Base-by-base conservation (phyloP, 2,888 invertebrate species). In the Hypercompe scribonia region DNA sequence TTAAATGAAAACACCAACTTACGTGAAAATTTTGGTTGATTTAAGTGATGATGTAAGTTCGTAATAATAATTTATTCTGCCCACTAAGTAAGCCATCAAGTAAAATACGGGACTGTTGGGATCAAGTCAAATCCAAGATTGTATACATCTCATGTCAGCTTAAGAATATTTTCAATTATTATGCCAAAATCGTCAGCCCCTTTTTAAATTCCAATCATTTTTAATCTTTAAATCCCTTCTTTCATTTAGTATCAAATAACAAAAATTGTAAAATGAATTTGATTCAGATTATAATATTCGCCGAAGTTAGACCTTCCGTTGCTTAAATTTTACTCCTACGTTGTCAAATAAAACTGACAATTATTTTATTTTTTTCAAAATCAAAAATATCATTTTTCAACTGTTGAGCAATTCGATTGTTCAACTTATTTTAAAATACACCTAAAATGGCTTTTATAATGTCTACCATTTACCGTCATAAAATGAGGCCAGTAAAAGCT, bases 141-240 rank as follows among this genome's bases (percentile, higher is more conserved):
- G 54, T 70, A 76, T 67, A 67, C 73, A 65, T 77, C 71, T 68
- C 70, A 74, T 73, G 83, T 79, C 77, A 80, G 79, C 73, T 82
- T 78, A 72, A 67, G 28, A 72, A 69, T 64, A 72, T 70, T 42
- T 63, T 67, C 33, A 58, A 81, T 73, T 68, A 68, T 21, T 31
- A 63, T 61, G n/a, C 71, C 61, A n/a, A 69, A 73, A 70, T 66
- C 34, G 21, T 3, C n/a, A 63, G 46, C 28, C 34, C 10, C 50
- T 31, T 65, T 77, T 75, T 7, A 34, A 70, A 79, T 72, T 79
- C 34, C 72, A 79, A 76, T 83, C 69, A 79, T 33, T 36, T 24
- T 67, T 78, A 72, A 70, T 61, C 33, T 46, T 74, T 67, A 65
- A 71, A 76, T 78, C 65, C 70, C 65, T 73, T 70, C 63, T 74